A percentile compares a stretch with the other conserved stretches of the same genome.
Evolutionary conservation across 2,113 vertebrate species (phyloP).

Genomic region (Marmota monax): DNA sequence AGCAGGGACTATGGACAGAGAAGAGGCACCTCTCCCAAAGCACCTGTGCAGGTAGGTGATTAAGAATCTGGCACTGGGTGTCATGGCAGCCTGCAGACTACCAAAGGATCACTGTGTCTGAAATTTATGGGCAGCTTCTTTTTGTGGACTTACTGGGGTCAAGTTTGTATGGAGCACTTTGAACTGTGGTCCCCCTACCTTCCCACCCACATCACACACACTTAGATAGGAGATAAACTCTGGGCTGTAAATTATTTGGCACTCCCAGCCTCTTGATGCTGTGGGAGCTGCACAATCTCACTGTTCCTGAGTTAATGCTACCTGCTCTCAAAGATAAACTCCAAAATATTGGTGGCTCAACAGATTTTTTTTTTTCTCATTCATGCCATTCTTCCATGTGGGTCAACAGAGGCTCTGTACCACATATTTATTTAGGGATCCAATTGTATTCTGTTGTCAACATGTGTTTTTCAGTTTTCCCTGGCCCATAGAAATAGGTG

Average conservation of each 20-base stretch:
- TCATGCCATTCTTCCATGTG: not conserved
- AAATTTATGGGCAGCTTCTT: not conserved
- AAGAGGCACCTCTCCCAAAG: not conserved
- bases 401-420: not conserved
- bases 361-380: not conserved
- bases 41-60: constrained; percentile 14
- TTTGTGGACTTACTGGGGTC: not conserved
- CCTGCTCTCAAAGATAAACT: not conserved
- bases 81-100: not conserved
- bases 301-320: not conserved
- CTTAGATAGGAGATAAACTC: not conserved
- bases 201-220: not conserved
- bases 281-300: not conserved
- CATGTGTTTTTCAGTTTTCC: not conserved
- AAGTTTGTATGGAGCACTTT: not conserved
- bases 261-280: not conserved
- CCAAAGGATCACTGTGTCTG: not conserved
- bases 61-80: not conserved
- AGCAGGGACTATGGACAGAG: not conserved
- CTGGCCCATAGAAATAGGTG: not conserved
- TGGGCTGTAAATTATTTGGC: not conserved
- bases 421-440: not conserved
- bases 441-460: not conserved
- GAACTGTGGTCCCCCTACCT: not conserved
- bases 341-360: not conserved